Evolutionary conservation across 2,113 vertebrate species (phyloP).

Genomic region (Zapus hudsonius): DNA sequence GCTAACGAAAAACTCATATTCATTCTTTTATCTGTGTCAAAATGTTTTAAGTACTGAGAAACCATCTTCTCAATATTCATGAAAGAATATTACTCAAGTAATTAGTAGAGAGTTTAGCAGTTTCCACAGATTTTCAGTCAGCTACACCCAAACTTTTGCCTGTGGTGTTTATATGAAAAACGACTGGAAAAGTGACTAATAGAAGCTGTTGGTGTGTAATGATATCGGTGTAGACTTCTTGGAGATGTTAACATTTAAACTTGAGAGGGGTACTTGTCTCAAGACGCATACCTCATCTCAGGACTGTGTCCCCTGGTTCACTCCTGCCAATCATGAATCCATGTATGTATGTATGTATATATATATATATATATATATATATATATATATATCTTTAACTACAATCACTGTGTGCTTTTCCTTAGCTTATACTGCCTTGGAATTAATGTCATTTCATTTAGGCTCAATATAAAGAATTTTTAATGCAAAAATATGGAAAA

Average conservation of each 20-base stretch:
- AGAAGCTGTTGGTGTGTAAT: conserved; percentile 45
- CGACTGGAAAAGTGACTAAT: conserved; percentile 53
- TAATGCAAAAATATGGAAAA: not conserved
- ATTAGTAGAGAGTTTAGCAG: conserved; percentile 72
- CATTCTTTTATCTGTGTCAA: conserved; percentile 57
- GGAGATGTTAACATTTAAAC: conserved; percentile 47
- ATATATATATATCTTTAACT: not conserved
- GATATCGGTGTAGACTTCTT: conserved; percentile 28
- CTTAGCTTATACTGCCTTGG: no score
- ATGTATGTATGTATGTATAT: no score
- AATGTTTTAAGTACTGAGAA: conserved; percentile 63
- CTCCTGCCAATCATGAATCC: conserved; percentile 5
- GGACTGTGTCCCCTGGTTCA: not conserved
- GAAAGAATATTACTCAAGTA: conserved; percentile 63
- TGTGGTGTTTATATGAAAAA: conserved; percentile 65
- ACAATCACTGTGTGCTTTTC: not conserved
- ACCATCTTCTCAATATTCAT: conserved; percentile 68
- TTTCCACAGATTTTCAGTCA: conserved; percentile 59
- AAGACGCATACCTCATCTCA: conserved; percentile 24
- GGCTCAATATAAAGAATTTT: not conserved
- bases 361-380: no score
- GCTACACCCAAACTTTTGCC: conserved; percentile 57
- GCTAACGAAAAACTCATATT: not conserved
- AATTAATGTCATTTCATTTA: conserved; percentile 18
- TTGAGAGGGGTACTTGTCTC: not conserved